Evolutionary conservation across 2,113 vertebrate species (phyloP).

Genomic region (Corythaixoides concolor): DNA sequence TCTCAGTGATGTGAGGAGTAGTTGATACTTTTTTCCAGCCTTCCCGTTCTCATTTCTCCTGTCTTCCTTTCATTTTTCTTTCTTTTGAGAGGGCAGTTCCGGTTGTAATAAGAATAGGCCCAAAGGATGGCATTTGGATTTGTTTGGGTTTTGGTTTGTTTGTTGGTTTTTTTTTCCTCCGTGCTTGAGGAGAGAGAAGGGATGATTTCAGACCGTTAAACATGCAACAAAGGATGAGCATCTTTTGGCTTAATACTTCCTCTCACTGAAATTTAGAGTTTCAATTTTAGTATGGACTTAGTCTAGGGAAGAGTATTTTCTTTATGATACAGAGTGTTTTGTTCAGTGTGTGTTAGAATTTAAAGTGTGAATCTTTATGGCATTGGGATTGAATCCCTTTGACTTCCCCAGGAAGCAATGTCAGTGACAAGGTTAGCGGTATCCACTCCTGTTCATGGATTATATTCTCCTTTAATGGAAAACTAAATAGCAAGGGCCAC

Average conservation of each 20-base stretch:
- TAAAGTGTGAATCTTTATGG: not conserved
- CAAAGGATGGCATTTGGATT: not conserved
- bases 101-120: not conserved
- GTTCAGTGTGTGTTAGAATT: not conserved
- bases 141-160: not conserved
- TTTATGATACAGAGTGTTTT: not conserved
- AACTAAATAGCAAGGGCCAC: not conserved
- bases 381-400: not conserved
- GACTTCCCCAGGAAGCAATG: not conserved
- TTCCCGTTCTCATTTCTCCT: not conserved
- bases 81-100: not conserved
- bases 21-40: not conserved
- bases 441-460: not conserved
- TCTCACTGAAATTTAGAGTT: not conserved
- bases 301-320: not conserved
- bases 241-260: not conserved
- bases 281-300: not conserved
- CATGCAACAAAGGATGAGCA: not conserved
- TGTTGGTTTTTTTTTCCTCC: too few relatives aligned
- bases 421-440: not conserved
- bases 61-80: not conserved
- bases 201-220: conserved; percentile 12
- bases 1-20: not conserved
- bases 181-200: not conserved
- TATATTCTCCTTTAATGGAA: not conserved